Percentiles rank a stretch among this genome's conserved stretches.
These are phyloP conservation scores for Troides aeacus DNA, from an alignment of 2,888 invertebrate genomes.

Conservation along the genomic window DNA sequence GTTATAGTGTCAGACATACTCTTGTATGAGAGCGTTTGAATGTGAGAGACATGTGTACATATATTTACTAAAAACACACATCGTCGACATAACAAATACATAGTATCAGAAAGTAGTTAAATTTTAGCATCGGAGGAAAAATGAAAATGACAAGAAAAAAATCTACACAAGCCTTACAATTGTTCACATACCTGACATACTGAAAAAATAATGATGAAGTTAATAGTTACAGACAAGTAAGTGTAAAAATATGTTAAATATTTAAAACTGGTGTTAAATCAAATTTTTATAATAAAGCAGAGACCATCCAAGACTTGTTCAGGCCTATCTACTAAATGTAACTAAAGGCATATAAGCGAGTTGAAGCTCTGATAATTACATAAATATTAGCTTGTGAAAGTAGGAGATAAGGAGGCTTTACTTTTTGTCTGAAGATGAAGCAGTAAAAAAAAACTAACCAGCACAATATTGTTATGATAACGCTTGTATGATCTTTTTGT, in stretches of 20 bases:
- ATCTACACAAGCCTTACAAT: too few relatives aligned
- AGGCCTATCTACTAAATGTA: not conserved
- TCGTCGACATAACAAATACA: too few relatives aligned
- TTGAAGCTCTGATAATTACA: not conserved
- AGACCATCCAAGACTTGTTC: not conserved
- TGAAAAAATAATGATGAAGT: too few relatives aligned
- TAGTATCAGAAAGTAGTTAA: too few relatives aligned
- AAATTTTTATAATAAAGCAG: not conserved
- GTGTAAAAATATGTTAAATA: not conserved
- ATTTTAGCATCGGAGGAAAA: too few relatives aligned
- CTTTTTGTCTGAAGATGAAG: not conserved
- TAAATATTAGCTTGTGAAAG: not conserved
- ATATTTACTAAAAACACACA: too few relatives aligned
- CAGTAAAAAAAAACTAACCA: not conserved
- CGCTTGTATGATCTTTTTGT: too few relatives aligned
- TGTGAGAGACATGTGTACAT: too few relatives aligned
- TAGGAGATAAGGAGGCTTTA: not conserved
- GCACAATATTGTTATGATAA: too few relatives aligned
- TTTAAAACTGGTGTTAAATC: not conserved
- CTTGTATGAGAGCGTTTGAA: not conserved
- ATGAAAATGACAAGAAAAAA: too few relatives aligned
- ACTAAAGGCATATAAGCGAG: not conserved
- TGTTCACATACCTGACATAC: too few relatives aligned
- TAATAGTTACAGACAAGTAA: too few relatives aligned
- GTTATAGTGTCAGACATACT: not conserved